phyloP scores from a whole-genome alignment of 2,113 vertebrate species.

The Tragelaphus strepsiceros region DNA sequence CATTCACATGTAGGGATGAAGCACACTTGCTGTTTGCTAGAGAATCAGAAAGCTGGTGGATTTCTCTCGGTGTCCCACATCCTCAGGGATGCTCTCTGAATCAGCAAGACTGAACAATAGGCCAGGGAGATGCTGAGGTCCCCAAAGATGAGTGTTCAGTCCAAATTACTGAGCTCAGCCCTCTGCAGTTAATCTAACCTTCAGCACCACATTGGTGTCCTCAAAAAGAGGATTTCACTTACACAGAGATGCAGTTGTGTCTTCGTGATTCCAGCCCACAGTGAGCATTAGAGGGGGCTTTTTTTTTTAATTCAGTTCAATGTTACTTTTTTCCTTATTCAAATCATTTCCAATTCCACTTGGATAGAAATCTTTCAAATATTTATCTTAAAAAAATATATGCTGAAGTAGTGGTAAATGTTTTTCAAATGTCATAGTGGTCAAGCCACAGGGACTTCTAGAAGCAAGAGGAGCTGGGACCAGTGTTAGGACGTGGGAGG shows the following conservation, averaged over 20 bases:
- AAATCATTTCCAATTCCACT: background rate
- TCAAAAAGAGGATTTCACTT: background rate
- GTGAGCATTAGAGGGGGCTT: background rate
- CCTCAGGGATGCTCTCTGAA: too few relatives aligned
- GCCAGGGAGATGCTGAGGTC: background rate
- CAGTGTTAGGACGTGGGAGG: accelerated
- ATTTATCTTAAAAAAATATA: conserved; percentile 10
- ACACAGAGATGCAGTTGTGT: background rate
- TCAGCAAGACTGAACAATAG: background rate
- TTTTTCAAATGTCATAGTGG: conserved; percentile 54
- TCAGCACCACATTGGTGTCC: background rate
- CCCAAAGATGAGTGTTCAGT: background rate
- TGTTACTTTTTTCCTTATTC: background rate
- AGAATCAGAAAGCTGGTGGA: background rate
- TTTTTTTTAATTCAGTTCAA: accelerated
- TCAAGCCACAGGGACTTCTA: background rate
- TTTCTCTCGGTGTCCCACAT: background rate
- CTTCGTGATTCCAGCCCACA: background rate
- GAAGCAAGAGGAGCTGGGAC: background rate
- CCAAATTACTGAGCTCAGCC: background rate
- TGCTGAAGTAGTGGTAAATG: conserved; percentile 57
- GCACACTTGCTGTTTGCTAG: background rate
- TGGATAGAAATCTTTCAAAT: background rate
- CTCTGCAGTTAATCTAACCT: background rate
- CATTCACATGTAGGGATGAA: too few relatives aligned